Percentiles rank a stretch among this genome's conserved stretches.
Conservation (phyloP, 2,797 vertebrate species). For the Pampus argenteus region DNA sequence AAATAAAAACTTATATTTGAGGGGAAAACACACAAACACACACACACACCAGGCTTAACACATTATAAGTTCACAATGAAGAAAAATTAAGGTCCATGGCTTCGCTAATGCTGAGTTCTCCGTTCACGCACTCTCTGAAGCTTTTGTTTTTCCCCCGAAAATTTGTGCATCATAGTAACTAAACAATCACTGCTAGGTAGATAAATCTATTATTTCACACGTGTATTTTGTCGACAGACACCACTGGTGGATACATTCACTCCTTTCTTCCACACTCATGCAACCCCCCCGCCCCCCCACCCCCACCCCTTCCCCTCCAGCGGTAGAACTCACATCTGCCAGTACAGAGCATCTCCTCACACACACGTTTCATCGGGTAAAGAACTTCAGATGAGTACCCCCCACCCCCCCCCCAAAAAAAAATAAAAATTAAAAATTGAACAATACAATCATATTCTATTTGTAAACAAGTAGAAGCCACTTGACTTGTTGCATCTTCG, state of each 20-base stretch:
- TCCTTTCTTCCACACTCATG: conserved; percentile 55
- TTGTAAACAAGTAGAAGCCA: conserved; percentile 99
- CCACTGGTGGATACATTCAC: conserved; percentile 82
- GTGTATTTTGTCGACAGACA: conserved; percentile 59
- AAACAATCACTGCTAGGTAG: conserved; percentile 80
- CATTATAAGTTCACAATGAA: conserved; percentile 52
- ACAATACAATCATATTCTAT: conserved; percentile 99
- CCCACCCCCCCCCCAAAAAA: conserved; percentile 69
- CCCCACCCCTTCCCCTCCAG: conserved; percentile 17
- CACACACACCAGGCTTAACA: conserved; percentile 55
- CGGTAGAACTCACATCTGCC: conserved; percentile 67
- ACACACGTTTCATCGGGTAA: conserved; percentile 88
- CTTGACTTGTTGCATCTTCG: conserved; percentile 98
- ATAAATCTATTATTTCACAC: conserved; percentile 72
- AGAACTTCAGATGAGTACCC: conserved; percentile 92
- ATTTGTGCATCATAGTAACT: conserved; percentile 82
- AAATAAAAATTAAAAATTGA: conserved; percentile 84
- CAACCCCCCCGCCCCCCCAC: conserved; percentile 2
- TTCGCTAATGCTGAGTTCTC: conserved; percentile 85
- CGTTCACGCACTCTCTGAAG: conserved; percentile 71
- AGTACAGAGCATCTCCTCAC: conserved; percentile 77
- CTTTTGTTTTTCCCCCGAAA: conserved; percentile 53
- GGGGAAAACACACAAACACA: conserved; percentile 41
- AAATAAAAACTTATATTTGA: conserved; percentile 75
- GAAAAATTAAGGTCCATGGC: conserved; percentile 87